phyloP scores from a whole-genome alignment of 1,140 invertebrate species.

The Euura lappo region DNA sequence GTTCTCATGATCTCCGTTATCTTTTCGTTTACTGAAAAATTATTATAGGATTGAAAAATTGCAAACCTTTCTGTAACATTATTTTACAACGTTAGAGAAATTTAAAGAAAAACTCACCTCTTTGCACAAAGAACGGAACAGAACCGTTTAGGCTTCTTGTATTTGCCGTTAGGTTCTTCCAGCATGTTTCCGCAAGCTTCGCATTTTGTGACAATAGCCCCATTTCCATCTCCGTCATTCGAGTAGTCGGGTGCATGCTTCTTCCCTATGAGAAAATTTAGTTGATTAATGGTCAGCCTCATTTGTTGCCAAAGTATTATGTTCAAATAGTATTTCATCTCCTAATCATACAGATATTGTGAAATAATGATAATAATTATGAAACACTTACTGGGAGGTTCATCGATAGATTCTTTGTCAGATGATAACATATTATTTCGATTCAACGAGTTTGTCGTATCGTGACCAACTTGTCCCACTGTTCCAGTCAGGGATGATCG shows the following conservation, averaged over 20 bases:
- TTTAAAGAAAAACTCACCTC: conserved; percentile 47
- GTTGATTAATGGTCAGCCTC: not conserved
- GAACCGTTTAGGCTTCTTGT: conserved; percentile 79
- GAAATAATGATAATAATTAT: conserved; percentile 29
- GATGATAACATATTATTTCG: conserved; percentile 59
- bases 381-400: conserved; percentile 72
- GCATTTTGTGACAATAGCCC: conserved; percentile 70
- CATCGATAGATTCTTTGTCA: conserved; percentile 68
- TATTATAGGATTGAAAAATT: not conserved
- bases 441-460: conserved; percentile 50
- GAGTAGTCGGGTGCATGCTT: conserved; percentile 52
- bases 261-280: conserved; percentile 39
- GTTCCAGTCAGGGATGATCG: conserved; percentile 61
- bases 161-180: conserved; percentile 72
- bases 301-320: not conserved
- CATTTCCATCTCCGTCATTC: conserved; percentile 54
- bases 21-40: conserved; percentile 54
- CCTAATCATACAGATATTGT: conserved; percentile 14
- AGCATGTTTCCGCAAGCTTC: conserved; percentile 75
- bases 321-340: not conserved
- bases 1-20: conserved; percentile 40
- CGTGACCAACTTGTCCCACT: conserved; percentile 53
- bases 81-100: not conserved
- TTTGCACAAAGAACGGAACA: conserved; percentile 81
- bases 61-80: conserved; percentile 1